A percentile compares a stretch with the other conserved stretches of the same genome.
Conservation (phyloP, 2,113 vertebrate species). For the Gnathonemus echidnorhynchus region DNA sequence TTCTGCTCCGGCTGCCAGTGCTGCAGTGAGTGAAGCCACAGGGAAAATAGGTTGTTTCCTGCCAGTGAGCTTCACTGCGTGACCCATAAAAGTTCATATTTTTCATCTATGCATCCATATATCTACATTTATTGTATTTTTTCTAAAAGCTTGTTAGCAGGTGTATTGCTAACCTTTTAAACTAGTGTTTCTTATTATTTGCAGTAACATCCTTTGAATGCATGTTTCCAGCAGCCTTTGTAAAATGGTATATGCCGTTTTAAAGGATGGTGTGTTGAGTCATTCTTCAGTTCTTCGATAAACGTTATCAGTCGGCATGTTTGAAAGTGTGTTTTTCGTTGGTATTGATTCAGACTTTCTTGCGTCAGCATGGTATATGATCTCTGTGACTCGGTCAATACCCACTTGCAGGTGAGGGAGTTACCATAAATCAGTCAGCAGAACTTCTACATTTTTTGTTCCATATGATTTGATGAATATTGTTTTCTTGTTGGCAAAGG, state of each 20-base stretch:
- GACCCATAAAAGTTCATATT: too few species aligned
- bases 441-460: not conserved
- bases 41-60: too few species aligned
- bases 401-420: not conserved
- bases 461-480: not conserved
- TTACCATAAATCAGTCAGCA: not conserved
- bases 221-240: not conserved
- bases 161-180: not conserved
- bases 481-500: not conserved
- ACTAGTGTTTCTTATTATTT: not conserved
- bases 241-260: not conserved
- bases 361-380: not conserved
- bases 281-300: not conserved
- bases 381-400: not conserved
- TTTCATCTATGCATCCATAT: too few species aligned
- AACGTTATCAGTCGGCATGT: not conserved
- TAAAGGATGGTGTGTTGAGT: not conserved
- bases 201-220: not conserved
- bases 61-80: too few species aligned
- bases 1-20: not conserved
- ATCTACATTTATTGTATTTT: not conserved
- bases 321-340: not conserved
- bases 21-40: too few species aligned
- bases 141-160: not conserved
- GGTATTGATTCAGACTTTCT: not conserved